Conservation (phyloP, 2,888 invertebrate species). For the Pseudococcus jackbeardsleyi region DNA sequence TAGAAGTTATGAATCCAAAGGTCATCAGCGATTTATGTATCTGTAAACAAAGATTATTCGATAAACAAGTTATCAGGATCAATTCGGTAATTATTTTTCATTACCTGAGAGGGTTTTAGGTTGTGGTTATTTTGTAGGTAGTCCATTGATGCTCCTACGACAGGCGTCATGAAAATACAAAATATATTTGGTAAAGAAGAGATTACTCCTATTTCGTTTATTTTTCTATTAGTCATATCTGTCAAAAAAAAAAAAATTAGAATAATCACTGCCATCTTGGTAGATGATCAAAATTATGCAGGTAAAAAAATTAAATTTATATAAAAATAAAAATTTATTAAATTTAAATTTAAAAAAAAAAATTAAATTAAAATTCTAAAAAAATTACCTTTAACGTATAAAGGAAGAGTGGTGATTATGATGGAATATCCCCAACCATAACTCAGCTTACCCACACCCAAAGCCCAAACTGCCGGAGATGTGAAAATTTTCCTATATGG, state of each 20-base stretch:
- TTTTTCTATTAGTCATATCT: not conserved
- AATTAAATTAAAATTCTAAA: too few species aligned
- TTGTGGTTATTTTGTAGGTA: slow-evolving; percentile 18
- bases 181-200: slow-evolving; percentile 34
- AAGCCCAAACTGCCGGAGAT: slow-evolving; percentile 36
- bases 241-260: not conserved
- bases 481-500: not conserved
- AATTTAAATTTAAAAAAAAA: too few species aligned
- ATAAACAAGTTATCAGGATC: too few species aligned
- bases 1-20: not conserved
- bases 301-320: too few species aligned
- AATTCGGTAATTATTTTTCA: not conserved
- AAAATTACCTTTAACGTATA: slow-evolving; percentile 59
- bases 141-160: slow-evolving; percentile 6
- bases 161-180: not conserved
- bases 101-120: not conserved
- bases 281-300: too few species aligned
- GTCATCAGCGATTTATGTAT: not conserved
- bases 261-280: not conserved
- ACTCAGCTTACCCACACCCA: not conserved
- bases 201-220: slow-evolving; percentile 29
- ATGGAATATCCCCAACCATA: slow-evolving; percentile 27
- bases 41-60: not conserved
- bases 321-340: too few species aligned
- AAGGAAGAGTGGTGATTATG: slow-evolving; percentile 17